Conservation (phyloP, 2,888 invertebrate genomes). For the Ommatoiulus sabulosus region DNA sequence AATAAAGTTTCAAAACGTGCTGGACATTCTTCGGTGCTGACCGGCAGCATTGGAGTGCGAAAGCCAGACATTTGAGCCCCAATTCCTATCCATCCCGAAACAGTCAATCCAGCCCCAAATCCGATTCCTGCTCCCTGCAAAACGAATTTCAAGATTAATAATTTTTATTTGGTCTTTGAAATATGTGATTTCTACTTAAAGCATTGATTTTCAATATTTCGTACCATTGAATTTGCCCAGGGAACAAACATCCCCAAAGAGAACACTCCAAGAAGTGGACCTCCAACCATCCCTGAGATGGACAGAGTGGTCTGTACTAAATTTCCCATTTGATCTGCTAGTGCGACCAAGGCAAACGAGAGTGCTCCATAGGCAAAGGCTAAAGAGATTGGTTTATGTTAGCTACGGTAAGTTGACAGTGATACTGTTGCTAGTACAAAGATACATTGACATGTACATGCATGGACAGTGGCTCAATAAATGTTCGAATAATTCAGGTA, state of each 20-base stretch:
- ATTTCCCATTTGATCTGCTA: slow-evolving; percentile 41
- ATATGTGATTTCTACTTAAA: not conserved
- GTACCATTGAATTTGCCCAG: slow-evolving; percentile 61
- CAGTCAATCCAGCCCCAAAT: slow-evolving; percentile 63
- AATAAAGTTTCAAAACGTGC: slow-evolving; percentile 54
- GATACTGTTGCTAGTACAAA: too few relatives aligned
- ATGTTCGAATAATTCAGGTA: not conserved
- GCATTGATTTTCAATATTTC: not conserved
- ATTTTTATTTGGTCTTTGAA: not conserved
- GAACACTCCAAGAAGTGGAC: slow-evolving; percentile 63
- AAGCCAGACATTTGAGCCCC: slow-evolving; percentile 62
- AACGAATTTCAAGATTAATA: not conserved
- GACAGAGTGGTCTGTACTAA: slow-evolving; percentile 42
- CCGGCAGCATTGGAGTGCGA: not conserved
- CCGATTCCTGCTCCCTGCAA: slow-evolving; percentile 66
- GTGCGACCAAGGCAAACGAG: slow-evolving; percentile 31
- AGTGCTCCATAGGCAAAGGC: slow-evolving; percentile 53
- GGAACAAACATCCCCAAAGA: slow-evolving; percentile 64
- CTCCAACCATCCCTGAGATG: slow-evolving; percentile 62
- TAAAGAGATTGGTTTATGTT: not conserved
- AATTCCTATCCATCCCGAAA: slow-evolving; percentile 66
- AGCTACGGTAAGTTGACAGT: not conserved
- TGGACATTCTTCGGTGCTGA: slow-evolving; percentile 57
- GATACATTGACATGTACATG: not conserved
- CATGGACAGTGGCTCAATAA: not conserved